These are phyloP conservation scores for Apamea epomidion DNA, from an alignment of 2,888 invertebrate species.

Conservation along the genomic window DNA sequence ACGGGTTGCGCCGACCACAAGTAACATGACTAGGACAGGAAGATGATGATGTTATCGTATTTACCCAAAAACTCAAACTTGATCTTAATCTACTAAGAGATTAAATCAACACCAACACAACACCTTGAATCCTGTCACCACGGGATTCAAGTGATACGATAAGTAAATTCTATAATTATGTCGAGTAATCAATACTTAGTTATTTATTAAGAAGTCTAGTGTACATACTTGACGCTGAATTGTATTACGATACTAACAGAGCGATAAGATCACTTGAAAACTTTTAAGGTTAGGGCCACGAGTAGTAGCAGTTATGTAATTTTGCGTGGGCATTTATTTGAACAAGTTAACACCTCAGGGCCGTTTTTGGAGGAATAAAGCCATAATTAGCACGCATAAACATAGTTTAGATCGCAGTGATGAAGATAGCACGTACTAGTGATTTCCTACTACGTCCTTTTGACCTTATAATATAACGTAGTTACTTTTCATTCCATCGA, in stretches of 20 bases:
- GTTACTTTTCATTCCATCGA: background rate
- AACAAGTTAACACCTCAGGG: background rate
- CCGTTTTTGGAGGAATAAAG: background rate
- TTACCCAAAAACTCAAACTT: no score
- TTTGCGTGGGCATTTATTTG: constrained; percentile 8
- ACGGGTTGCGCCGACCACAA: no score
- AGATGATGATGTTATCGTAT: no score
- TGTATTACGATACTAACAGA: background rate
- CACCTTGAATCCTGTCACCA: no score
- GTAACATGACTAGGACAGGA: no score
- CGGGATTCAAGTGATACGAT: no score
- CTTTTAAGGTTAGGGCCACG: constrained; percentile 19
- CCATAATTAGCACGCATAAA: background rate
- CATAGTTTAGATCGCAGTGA: background rate
- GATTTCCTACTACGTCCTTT: no score
- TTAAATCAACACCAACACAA: no score
- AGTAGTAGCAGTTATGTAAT: background rate
- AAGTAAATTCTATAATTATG: no score
- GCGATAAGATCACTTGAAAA: background rate
- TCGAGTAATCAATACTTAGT: background rate
- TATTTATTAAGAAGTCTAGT: background rate
- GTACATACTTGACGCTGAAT: background rate
- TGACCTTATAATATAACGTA: background rate
- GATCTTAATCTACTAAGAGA: no score
- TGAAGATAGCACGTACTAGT: background rate